phyloP scores from a whole-genome alignment of 2,888 invertebrate species.

The Tetragonula carbonaria region DNA sequence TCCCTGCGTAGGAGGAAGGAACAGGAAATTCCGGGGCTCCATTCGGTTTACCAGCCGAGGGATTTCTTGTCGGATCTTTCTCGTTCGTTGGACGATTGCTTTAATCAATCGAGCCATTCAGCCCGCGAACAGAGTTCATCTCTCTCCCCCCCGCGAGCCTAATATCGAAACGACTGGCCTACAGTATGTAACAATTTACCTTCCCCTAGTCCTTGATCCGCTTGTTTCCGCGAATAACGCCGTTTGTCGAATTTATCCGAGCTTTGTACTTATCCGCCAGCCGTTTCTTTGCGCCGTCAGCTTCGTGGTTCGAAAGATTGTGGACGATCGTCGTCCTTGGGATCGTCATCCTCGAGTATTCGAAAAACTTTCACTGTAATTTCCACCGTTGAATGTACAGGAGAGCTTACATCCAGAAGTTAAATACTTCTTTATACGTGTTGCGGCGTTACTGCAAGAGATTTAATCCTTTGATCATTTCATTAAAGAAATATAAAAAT shows the following conservation, averaged over 20 bases:
- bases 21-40: background rate
- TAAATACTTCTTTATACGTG: too few relatives aligned
- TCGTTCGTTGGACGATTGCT: constrained; percentile 27
- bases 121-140: constrained; percentile 9
- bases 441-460: too few relatives aligned
- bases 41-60: constrained; percentile 20
- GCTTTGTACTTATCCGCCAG: background rate
- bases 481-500: too few relatives aligned
- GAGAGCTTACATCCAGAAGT: too few relatives aligned
- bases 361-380: too few relatives aligned
- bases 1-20: background rate
- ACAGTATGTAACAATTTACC: constrained; percentile 15
- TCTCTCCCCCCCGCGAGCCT: constrained; percentile 13
- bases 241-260: constrained; percentile 5
- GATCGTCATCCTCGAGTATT: too few relatives aligned
- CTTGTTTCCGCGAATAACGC: background rate
- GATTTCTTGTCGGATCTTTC: constrained; percentile 17
- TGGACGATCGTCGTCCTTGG: background rate
- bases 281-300: background rate
- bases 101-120: constrained; percentile 24
- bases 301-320: background rate
- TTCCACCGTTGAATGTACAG: too few relatives aligned
- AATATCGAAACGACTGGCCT: constrained; percentile 25
- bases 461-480: too few relatives aligned
- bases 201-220: background rate